These are phyloP conservation scores for Protobothrops mucrosquamatus DNA, from an alignment of 2,113 vertebrate genomes.

Conservation along the genomic window DNA sequence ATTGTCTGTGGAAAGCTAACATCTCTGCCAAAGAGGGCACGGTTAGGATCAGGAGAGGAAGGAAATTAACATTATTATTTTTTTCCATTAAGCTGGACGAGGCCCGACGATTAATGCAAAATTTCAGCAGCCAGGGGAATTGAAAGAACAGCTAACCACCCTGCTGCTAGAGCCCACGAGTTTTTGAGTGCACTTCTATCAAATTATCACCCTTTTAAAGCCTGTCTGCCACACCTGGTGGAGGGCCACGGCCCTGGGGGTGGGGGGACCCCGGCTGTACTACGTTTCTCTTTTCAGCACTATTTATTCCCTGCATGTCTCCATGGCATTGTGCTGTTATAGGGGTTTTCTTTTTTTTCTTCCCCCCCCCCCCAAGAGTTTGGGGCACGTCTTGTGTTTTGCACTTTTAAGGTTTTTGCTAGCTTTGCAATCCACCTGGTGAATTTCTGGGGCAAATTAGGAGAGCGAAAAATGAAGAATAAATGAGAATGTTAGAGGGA, in stretches of 20 bases:
- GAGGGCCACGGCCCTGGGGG: too few species aligned
- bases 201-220: background rate
- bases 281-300: too few species aligned
- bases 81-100: background rate
- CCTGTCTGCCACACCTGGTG: too few species aligned
- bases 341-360: too few species aligned
- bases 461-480: background rate
- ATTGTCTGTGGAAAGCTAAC: background rate
- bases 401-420: background rate
- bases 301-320: too few species aligned
- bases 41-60: background rate
- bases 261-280: too few species aligned
- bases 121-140: background rate
- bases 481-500: background rate
- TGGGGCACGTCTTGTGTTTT: background rate
- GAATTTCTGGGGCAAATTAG: background rate
- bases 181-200: background rate
- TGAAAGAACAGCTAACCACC: background rate
- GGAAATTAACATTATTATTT: background rate
- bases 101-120: background rate
- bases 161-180: background rate
- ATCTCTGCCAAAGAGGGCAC: background rate
- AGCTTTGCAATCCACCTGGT: background rate
- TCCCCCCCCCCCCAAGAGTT: background rate
- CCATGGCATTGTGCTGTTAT: background rate